Evolutionary conservation across 2,797 vertebrate species (phyloP).

Genomic region (Poeciliopsis turneri): DNA sequence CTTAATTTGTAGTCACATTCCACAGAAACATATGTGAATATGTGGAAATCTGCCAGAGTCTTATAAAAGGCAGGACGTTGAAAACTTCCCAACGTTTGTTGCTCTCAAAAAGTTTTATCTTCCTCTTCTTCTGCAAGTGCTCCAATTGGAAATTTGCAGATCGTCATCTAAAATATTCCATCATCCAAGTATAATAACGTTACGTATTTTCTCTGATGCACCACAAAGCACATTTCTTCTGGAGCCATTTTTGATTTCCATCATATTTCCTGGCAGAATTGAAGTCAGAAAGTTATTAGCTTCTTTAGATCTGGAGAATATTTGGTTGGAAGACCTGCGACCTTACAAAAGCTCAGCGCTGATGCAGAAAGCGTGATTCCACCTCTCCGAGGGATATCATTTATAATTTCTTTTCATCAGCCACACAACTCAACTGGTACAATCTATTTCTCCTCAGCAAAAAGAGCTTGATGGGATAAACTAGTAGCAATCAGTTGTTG

Average conservation of each 20-base stretch:
- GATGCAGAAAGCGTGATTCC: conserved; percentile 38
- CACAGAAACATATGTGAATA: not conserved
- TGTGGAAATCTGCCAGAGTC: no score
- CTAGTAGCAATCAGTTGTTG: conserved; percentile 38
- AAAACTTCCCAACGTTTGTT: not conserved
- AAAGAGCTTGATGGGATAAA: conserved; percentile 28
- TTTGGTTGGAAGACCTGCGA: conserved; percentile 40
- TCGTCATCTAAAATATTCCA: conserved; percentile 28
- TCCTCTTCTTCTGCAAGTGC: not conserved
- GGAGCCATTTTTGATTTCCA: conserved; percentile 45
- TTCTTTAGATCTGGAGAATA: conserved; percentile 40
- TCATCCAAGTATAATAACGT: conserved; percentile 19
- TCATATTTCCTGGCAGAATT: conserved; percentile 40
- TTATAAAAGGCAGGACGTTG: not conserved
- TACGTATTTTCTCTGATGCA: conserved; percentile 4
- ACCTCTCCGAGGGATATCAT: conserved; percentile 37
- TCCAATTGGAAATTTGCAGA: not conserved
- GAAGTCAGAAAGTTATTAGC: conserved; percentile 51
- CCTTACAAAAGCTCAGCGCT: conserved; percentile 28
- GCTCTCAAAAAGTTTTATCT: not conserved
- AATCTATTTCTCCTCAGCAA: conserved; percentile 52
- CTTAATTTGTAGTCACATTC: no score
- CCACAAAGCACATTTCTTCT: conserved; percentile 41
- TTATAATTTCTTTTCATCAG: conserved; percentile 64
- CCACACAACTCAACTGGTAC: conserved; percentile 39